Conservation (phyloP, 2,888 invertebrate species). For the Doris montereyensis region DNA sequence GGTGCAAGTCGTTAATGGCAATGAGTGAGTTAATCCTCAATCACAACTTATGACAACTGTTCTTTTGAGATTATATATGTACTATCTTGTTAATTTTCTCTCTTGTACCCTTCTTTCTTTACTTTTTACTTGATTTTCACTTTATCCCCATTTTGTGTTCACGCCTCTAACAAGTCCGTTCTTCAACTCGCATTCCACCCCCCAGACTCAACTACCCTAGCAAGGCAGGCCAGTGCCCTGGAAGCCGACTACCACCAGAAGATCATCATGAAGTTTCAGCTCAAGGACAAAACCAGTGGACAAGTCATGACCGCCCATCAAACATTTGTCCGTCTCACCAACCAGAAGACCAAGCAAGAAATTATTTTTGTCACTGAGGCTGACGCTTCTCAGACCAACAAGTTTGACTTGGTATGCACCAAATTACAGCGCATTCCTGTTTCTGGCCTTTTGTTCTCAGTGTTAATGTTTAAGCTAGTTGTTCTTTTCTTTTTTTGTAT, state of each 20-base stretch:
- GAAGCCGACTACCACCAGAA: conserved; percentile 93
- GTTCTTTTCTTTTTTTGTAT: too few relatives aligned
- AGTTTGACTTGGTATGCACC: conserved; percentile 86
- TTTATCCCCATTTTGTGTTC: too few relatives aligned
- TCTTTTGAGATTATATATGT: too few relatives aligned
- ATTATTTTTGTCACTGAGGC: conserved; percentile 94
- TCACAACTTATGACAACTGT: too few relatives aligned
- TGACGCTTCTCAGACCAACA: conserved; percentile 80
- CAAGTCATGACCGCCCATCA: conserved; percentile 80
- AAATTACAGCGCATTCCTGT: not conserved
- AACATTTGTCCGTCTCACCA: conserved; percentile 73
- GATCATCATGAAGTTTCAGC: conserved; percentile 84
- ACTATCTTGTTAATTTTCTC: too few relatives aligned
- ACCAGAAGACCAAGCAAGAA: conserved; percentile 81
- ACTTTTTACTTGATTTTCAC: too few relatives aligned
- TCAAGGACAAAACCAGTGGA: conserved; percentile 81
- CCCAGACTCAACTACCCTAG: conserved; percentile 83
- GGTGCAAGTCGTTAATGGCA: too few relatives aligned
- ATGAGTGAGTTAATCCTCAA: too few relatives aligned
- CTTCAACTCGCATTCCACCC: too few relatives aligned
- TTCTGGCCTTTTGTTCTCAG: not conserved
- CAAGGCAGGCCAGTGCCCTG: conserved; percentile 80
- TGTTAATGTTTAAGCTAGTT: not conserved
- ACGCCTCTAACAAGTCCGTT: too few relatives aligned
- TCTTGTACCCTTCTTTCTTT: too few relatives aligned